phyloP scores from a whole-genome alignment of 35 echinoderm and acorn worm species.

The Ptychodera flava region DNA sequence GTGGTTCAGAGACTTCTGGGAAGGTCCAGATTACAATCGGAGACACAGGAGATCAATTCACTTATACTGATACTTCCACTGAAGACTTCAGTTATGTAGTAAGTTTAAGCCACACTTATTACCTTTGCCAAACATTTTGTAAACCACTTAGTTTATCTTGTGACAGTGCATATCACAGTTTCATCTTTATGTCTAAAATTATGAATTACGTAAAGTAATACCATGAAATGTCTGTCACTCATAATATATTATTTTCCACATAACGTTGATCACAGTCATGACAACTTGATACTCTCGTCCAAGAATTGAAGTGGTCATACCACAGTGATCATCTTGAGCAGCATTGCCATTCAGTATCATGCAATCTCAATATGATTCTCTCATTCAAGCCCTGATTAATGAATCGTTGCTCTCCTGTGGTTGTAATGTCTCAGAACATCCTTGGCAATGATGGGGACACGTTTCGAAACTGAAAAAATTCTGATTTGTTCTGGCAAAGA shows the following conservation, averaged over 20 bases:
- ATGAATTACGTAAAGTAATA: no score
- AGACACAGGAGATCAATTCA: constrained; percentile 1
- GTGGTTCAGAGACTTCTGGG: neutral
- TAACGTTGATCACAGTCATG: no score
- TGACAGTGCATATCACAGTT: no score
- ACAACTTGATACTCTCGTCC: neutral
- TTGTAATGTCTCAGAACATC: no score
- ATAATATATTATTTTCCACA: no score
- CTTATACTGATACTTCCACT: constrained; percentile 21
- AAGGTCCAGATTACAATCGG: constrained; percentile 38
- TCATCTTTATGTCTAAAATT: no score
- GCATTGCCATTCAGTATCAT: no score
- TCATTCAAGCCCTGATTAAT: no score
- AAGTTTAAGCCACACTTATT: constrained; percentile 12
- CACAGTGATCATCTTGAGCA: neutral
- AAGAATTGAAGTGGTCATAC: neutral
- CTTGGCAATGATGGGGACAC: no score
- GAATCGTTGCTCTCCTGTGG: no score
- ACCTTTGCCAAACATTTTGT: neutral
- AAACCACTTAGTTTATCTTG: neutral
- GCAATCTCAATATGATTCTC: no score
- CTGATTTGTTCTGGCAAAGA: neutral
- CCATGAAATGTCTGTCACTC: no score
- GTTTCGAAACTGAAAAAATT: neutral
- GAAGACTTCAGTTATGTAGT: constrained; percentile 67